Percentiles rank a stretch among this genome's conserved stretches.
phyloP scores from a whole-genome alignment of 2,888 invertebrate genomes.

The Oscheius myriophilus region DNA sequence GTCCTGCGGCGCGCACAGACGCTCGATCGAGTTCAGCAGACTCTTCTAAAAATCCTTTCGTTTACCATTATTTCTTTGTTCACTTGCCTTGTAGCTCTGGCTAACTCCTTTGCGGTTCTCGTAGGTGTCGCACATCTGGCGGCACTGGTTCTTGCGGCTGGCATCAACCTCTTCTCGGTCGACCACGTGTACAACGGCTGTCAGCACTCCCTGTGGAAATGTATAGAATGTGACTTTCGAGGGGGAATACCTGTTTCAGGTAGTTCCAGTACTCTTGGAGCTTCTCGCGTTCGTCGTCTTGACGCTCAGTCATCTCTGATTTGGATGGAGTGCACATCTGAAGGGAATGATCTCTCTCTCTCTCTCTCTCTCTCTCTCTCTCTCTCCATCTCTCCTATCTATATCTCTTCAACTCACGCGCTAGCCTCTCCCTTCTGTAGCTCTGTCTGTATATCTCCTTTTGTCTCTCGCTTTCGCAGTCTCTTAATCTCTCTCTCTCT shows the following conservation, averaged over 20 bases:
- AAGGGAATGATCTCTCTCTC: background rate
- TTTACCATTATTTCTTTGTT: too few species aligned
- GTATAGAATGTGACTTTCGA: background rate
- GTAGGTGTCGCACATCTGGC: constrained; percentile 54
- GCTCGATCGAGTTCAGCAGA: constrained; percentile 55
- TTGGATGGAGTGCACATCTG: constrained; percentile 62
- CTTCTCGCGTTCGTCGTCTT: constrained; percentile 50
- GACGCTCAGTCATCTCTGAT: constrained; percentile 45
- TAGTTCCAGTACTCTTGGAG: constrained; percentile 64
- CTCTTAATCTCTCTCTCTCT: too few species aligned
- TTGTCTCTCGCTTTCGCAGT: too few species aligned
- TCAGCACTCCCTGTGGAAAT: constrained; percentile 55
- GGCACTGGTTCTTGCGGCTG: constrained; percentile 46
- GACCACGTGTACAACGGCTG: constrained; percentile 61
- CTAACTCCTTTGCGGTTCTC: constrained; percentile 32
- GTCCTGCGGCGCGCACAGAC: constrained; percentile 59
- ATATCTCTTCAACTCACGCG: background rate
- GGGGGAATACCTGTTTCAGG: constrained; percentile 57
- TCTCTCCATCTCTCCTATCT: background rate
- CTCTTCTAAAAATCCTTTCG: constrained; percentile 37
- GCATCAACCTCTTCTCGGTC: constrained; percentile 49
- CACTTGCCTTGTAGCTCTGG: constrained; percentile 31
- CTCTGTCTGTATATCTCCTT: too few species aligned
- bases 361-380: too few species aligned
- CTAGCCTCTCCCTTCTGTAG: background rate